Evolutionary conservation across 1,140 invertebrate genomes (phyloP).

Genomic region (Neodiprion fabricii): DNA sequence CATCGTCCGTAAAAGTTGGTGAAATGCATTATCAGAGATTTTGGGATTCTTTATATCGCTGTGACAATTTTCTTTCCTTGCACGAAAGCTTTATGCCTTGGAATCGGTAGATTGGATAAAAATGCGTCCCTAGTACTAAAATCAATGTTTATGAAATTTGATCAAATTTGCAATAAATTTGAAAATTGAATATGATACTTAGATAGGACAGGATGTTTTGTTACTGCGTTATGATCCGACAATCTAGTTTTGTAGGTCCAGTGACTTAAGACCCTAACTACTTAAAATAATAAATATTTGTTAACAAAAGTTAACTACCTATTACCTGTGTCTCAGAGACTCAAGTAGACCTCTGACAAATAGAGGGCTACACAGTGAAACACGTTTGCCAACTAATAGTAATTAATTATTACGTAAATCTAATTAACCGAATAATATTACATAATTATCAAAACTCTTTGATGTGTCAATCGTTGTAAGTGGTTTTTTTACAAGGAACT

Average conservation of each 20-base stretch:
- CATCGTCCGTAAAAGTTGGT: background rate
- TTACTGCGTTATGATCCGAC: constrained; percentile 19
- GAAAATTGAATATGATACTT: background rate
- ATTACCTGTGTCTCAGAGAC: constrained; percentile 38
- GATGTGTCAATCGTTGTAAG: constrained; percentile 48
- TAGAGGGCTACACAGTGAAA: constrained; percentile 36
- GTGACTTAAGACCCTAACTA: constrained; percentile 45
- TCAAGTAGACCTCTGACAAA: constrained; percentile 30
- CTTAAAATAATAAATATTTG: constrained; percentile 34
- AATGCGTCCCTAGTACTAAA: no score
- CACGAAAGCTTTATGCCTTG: no score
- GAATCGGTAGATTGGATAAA: no score
- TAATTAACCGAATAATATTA: constrained; percentile 46
- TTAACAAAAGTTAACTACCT: constrained; percentile 36
- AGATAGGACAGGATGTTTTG: background rate
- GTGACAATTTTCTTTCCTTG: no score
- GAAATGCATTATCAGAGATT: no score
- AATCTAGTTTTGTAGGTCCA: constrained; percentile 36
- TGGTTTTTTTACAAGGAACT: constrained; percentile 47
- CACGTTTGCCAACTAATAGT: constrained; percentile 54
- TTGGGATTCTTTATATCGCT: no score
- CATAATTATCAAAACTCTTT: constrained; percentile 37
- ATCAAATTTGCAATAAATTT: no score
- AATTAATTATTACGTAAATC: constrained; percentile 44
- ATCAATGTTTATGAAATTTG: no score